Conservation (phyloP, 2,797 vertebrate species). For the Aulostomus chinensis region DNA sequence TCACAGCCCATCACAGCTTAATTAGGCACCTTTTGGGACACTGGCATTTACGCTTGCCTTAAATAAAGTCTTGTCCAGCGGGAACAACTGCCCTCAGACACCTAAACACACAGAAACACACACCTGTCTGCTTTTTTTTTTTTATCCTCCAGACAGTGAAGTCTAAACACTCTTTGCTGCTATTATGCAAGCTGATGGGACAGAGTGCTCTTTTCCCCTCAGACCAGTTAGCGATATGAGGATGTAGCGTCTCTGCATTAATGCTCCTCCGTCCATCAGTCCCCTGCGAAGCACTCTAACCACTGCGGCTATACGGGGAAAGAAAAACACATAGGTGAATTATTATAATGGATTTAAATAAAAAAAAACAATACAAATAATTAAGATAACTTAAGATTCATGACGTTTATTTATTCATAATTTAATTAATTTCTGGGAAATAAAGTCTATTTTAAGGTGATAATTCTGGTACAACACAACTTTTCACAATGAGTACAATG, state of each 20-base stretch:
- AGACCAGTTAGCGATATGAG: constrained; percentile 65
- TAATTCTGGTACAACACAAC: no score
- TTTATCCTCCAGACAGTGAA: constrained; percentile 8
- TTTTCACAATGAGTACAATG: no score
- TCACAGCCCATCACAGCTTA: constrained; percentile 30
- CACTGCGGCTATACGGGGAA: constrained; percentile 38
- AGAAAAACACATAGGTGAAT: no score
- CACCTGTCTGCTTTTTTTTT: constrained; percentile 13
- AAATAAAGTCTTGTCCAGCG: constrained; percentile 43
- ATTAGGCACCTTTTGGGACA: constrained; percentile 43
- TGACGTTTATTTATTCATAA: no score
- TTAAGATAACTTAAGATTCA: no score
- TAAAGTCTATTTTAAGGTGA: no score
- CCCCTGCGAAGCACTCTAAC: constrained; percentile 62
- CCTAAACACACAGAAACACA: constrained; percentile 4
- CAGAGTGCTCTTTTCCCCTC: constrained; percentile 50
- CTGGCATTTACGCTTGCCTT: constrained; percentile 48
- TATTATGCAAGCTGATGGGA: constrained; percentile 53
- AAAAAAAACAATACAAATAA: no score
- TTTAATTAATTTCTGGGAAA: no score
- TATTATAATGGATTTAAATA: no score
- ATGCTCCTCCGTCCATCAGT: constrained; percentile 72
- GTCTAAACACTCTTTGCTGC: constrained; percentile 5
- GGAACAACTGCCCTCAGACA: constrained; percentile 15
- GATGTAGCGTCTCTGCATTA: constrained; percentile 71